Percentiles rank a stretch among this genome's conserved stretches.
These are phyloP conservation scores for Craterocephalus amniculus DNA, from an alignment of 2,797 vertebrate genomes.

Conservation along the genomic window DNA sequence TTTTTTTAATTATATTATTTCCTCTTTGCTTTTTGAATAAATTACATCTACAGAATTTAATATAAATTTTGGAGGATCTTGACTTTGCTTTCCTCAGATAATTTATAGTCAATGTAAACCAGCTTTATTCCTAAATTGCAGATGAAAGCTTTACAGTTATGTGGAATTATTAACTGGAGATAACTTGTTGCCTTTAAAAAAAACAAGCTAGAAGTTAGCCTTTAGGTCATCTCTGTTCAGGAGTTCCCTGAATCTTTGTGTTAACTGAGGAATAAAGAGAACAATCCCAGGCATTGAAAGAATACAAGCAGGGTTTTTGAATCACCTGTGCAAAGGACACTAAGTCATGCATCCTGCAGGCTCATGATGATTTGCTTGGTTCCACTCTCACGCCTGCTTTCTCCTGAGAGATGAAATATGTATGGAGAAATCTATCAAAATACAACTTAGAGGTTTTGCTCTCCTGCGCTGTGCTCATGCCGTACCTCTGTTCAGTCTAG, in stretches of 20 bases:
- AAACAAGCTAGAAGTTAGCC: constrained; percentile 10
- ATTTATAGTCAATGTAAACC: not conserved
- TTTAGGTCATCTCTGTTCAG: not conserved
- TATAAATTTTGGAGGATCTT: not conserved
- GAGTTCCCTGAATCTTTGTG: not conserved
- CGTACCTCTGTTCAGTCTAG: constrained; percentile 38
- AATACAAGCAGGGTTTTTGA: constrained; percentile 41
- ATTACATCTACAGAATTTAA: not conserved
- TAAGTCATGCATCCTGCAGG: constrained; percentile 59
- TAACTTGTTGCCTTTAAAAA: not conserved
- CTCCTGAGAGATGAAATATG: constrained; percentile 65
- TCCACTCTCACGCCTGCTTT: constrained; percentile 67
- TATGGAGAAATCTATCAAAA: constrained; percentile 65
- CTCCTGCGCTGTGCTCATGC: constrained; percentile 39
- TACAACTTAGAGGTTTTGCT: constrained; percentile 47
- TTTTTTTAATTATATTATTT: not conserved
- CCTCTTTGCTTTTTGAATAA: not conserved
- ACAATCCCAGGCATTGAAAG: constrained; percentile 22
- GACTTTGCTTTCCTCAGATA: not conserved
- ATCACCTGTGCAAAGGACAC: constrained; percentile 53
- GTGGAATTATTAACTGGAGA: not conserved
- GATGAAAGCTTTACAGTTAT: not conserved
- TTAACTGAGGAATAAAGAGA: constrained; percentile 16
- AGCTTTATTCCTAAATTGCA: not conserved
- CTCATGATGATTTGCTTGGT: constrained; percentile 55